These are phyloP conservation scores for Drosophila yooni DNA, from an alignment of 2,888 invertebrate species.

Conservation along the genomic window DNA sequence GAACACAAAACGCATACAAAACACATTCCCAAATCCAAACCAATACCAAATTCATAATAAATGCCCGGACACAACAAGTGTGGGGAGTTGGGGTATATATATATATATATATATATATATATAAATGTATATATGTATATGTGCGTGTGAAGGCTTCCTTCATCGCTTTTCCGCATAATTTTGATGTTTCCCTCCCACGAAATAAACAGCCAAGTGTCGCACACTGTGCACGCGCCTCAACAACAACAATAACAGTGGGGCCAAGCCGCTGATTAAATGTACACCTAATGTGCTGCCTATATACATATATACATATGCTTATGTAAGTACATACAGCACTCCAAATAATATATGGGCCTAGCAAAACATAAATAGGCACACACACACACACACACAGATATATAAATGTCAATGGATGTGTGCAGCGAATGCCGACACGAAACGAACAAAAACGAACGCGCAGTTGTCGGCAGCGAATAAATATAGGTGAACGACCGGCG, in stretches of 20 bases:
- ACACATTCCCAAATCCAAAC: constrained; percentile 5
- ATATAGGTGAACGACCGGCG: constrained; percentile 85
- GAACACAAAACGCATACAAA: constrained; percentile 22
- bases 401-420: not conserved
- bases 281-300: constrained; percentile 60
- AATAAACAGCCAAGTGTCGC: constrained; percentile 69
- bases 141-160: constrained; percentile 43
- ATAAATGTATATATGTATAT: not conserved
- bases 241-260: constrained; percentile 10
- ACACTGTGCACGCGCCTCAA: constrained; percentile 53
- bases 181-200: constrained; percentile 24
- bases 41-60: constrained; percentile 31
- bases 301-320: not conserved
- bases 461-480: constrained; percentile 62
- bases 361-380: constrained; percentile 16
- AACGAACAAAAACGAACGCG: constrained; percentile 24
- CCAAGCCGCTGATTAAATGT: constrained; percentile 72
- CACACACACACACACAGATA: not conserved
- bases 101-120: not conserved
- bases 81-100: not conserved
- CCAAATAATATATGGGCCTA: constrained; percentile 26
- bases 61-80: constrained; percentile 2
- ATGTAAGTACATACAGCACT: constrained; percentile 28
- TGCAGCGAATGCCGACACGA: constrained; percentile 29
- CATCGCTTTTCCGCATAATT: constrained; percentile 69